phyloP scores from a whole-genome alignment of 92 coral and sea anemone species.

The Scolanthus callimorphus region DNA sequence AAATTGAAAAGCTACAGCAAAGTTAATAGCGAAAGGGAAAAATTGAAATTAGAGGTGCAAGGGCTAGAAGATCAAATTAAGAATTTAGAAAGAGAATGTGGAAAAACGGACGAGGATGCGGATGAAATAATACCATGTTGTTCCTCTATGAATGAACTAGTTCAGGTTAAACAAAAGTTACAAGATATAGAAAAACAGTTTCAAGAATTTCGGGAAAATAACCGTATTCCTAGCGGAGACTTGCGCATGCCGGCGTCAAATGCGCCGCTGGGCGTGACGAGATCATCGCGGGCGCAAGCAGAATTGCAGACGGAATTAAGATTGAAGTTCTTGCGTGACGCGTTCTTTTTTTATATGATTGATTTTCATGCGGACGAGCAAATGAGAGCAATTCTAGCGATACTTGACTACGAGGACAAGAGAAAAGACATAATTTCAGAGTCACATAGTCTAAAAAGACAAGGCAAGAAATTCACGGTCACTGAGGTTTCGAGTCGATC shows the following conservation, averaged over 20 bases:
- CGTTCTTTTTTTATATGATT: slow-evolving; percentile 96
- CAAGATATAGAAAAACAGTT: slow-evolving; percentile 64
- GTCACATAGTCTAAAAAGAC: slow-evolving; percentile 79
- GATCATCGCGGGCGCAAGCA: slow-evolving; percentile 22
- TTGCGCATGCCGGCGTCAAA: slow-evolving; percentile 14
- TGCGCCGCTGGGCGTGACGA: slow-evolving; percentile 1
- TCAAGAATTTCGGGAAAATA: slow-evolving; percentile 63
- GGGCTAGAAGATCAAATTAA: slow-evolving; percentile 54
- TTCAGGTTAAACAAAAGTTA: slow-evolving; percentile 67
- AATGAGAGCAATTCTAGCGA: slow-evolving; percentile 93
- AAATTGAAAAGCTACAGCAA: slow-evolving; percentile 48
- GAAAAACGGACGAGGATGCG: slow-evolving; percentile 44
- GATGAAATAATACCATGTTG: slow-evolving; percentile 91
- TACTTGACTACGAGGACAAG: slow-evolving; percentile 90
- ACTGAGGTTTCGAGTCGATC: slow-evolving; percentile 94
- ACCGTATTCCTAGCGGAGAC: slow-evolving; percentile 29
- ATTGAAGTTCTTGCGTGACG: slow-evolving; percentile 91
- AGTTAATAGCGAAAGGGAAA: slow-evolving; percentile 50
- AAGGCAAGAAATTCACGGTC: slow-evolving; percentile 86
- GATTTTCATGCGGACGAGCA: slow-evolving; percentile 98
- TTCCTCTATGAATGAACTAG: slow-evolving; percentile 89
- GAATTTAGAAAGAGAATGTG: slow-evolving; percentile 31
- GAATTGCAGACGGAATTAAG: slow-evolving; percentile 83
- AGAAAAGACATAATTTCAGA: slow-evolving; percentile 83
- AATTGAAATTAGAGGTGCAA: slow-evolving; percentile 42